Evolutionary conservation across 2,113 vertebrate species (phyloP).

Genomic region (Pteruthius melanotis): DNA sequence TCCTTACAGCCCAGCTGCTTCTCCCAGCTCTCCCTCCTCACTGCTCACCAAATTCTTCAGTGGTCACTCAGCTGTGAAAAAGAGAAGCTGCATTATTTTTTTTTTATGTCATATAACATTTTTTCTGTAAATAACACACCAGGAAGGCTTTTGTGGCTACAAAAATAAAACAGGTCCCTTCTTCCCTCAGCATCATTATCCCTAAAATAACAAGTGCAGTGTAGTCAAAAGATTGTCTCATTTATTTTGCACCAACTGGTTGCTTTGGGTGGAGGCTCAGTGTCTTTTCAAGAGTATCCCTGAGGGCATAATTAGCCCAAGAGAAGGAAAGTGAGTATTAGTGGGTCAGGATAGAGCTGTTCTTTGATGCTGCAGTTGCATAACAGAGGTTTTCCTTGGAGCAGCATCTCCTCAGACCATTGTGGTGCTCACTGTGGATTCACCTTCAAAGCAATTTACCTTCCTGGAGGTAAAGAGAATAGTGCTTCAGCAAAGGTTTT

Average conservation of each 20-base stretch:
- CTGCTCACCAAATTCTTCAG: neutral
- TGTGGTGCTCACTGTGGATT: neutral
- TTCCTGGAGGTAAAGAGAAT: neutral
- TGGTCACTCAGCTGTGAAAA: neutral
- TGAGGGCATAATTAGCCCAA: slow-evolving; percentile 17
- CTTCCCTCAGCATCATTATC: neutral
- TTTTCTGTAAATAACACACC: neutral
- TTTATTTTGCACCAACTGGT: neutral
- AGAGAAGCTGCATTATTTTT: neutral
- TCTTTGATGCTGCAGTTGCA: neutral
- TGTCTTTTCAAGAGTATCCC: neutral
- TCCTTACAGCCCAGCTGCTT: neutral
- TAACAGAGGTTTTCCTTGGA: neutral
- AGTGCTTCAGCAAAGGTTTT: neutral
- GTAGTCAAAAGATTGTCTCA: neutral
- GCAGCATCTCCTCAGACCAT: neutral
- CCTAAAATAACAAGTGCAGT: neutral
- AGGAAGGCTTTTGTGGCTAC: neutral
- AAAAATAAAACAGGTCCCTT: neutral
- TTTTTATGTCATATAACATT: neutral
- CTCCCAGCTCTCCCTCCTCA: neutral
- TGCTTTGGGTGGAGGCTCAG: neutral
- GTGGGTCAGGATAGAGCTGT: neutral
- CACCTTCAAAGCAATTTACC: neutral
- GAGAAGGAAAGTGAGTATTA: neutral